A percentile compares a stretch with the other conserved stretches of the same genome.
Conservation (phyloP, 2,113 vertebrate species). For the Saccopteryx leptura region DNA sequence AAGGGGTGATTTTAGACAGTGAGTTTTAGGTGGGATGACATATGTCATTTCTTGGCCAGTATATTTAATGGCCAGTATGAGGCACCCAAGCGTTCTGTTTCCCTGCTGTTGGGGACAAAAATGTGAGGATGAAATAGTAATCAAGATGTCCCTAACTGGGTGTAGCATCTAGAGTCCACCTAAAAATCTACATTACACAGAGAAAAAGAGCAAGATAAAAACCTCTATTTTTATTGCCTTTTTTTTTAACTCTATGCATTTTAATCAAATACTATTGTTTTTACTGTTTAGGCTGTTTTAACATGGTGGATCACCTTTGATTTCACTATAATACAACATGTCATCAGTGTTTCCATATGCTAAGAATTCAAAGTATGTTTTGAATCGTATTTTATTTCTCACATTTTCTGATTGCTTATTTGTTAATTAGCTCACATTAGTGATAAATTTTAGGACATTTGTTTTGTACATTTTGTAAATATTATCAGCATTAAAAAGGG, state of each 20-base stretch:
- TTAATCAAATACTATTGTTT: not conserved
- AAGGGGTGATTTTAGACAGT: slow-evolving; percentile 18
- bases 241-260: not conserved
- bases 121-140: not conserved
- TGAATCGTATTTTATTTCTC: slow-evolving; percentile 23
- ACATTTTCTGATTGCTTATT: slow-evolving; percentile 1
- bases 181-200: not conserved
- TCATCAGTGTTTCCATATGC: not conserved
- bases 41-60: not conserved
- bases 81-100: not conserved
- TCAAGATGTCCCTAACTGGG: not conserved
- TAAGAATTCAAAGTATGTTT: not conserved
- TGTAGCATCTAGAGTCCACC: not conserved
- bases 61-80: not conserved
- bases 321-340: not conserved
- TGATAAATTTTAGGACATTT: not conserved
- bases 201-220: not conserved
- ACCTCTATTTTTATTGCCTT: not conserved
- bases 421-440: not conserved
- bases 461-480: not conserved
- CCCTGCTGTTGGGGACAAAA: not conserved
- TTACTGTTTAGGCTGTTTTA: not conserved
- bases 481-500: not conserved
- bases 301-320: not conserved
- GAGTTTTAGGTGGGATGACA: not conserved